Base-by-base conservation (phyloP, 2,888 invertebrate genomes). In the Gymnoscelis rufifasciata region DNA sequence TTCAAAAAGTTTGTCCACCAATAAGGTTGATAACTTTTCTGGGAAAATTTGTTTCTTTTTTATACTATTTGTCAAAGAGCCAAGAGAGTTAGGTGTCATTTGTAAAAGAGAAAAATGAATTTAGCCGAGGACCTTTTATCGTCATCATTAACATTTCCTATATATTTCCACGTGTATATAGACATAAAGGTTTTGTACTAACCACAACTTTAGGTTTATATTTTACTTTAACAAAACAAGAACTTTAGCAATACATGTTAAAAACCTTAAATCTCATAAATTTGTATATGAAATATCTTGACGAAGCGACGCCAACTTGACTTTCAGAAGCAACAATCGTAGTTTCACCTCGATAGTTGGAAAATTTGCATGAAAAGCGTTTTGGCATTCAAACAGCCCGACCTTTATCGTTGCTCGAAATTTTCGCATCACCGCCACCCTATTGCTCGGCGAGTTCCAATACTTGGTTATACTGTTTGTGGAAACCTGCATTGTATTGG, bases 301-400 rank as follows among this genome's bases (percentile, higher is more conserved):
- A 42, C 49, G 28, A 38, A 45, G 38, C 35, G 28, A 41, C 44
- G 45, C 23, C 12, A 40, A 44, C 40, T 40, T 37, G 49, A 38
- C 41, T 41, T 50, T 45, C 42, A 45, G 44, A 29, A 49, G 44
- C 45, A 45, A 44, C 44, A 50, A 50, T 45, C 49, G n/a, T n/a
- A n/a, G 42, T 45, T 45, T 38, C 41, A 38, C 48, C 48, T 52
- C 54, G 51, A 51, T 51, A 52, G 45, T 56, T 48, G 51, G 49
- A 33, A 30, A 48, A 66, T 69, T 68, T 61, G 62, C 69, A 69
- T 69, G 66, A 68, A 67, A 66, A 69, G 59, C 62, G 56, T 56
- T 55, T 57, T 59, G 52, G 58, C 66, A 61, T 62, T 57, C 54
- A 61, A 67, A 64, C 57, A 68, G 62, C 59, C 43, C 48, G 43